Evolutionary conservation across 92 coral and sea anemone genomes (phyloP), one percentile per base, ranked within the genome.

Genomic region (Meandrina meandrites): DNA sequence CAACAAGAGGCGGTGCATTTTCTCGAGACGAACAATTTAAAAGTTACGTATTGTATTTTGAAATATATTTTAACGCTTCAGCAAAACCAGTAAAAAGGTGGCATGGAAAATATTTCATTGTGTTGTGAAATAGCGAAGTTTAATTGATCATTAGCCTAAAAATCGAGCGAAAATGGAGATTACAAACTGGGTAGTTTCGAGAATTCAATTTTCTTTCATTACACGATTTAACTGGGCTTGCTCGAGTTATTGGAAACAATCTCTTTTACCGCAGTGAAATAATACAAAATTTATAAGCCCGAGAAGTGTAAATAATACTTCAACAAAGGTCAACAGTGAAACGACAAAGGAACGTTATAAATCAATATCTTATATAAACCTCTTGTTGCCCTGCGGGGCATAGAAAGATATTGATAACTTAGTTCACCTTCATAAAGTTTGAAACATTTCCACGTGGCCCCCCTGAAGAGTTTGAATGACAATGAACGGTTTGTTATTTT

Each of bases 261-360:
- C 66, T 85, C 50, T 76, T n/a, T 76, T 62, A 35, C 75, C 82
- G 42, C 81, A 47, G 67, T 76, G 66, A 78, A 76, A 77, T 77
- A 85, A 85, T 85, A 60, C 81, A 85, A 85, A 69, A 85, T 85
- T 85, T 85, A 85, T 85, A 58, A 85, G 82, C 70, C 67, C 22
- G 48, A 35, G 82, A 85, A 85, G 75, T 32, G 82, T 85, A 85
- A 85, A 85, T 64, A 85, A 76, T 48, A 60, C 58, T 32, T 56
- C 76, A 84, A 85, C 82, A 85, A 85, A 76, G 88, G 67, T 85
- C 77, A 85, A 22, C 80, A 75, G 60, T 11, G 75, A 85, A 77
- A 68, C 69, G 30, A 85, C 82, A 85, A 76, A 75, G 36, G 75
- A 85, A 77, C 34, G 82, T 62, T 76, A 85, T 77, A 47, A 51